Conservation (phyloP, 2,797 vertebrate genomes). For the Oophaga sylvatica region DNA sequence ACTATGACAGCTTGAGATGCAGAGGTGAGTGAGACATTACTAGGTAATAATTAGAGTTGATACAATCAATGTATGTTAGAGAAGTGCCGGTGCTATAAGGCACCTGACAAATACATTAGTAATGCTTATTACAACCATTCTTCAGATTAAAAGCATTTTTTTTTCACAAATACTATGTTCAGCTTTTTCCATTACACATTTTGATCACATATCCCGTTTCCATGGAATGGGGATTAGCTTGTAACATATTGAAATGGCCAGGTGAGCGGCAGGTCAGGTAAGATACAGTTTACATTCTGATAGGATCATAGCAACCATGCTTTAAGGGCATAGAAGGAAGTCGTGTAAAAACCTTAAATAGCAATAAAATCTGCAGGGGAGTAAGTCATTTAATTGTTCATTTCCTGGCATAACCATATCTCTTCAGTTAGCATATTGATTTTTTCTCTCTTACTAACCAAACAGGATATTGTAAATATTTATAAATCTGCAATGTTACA, state of each 20-base stretch:
- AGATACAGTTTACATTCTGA: conserved; percentile 17
- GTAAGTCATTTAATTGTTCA: conserved; percentile 18
- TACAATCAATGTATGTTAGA: not conserved
- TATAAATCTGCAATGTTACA: not conserved
- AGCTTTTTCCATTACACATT: conserved; percentile 23
- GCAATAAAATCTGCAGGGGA: conserved; percentile 20
- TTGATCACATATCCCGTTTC: conserved; percentile 17
- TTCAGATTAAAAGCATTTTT: not conserved
- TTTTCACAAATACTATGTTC: not conserved
- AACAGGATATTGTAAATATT: not conserved
- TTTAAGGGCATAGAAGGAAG: conserved; percentile 19
- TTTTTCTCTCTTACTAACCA: not conserved
- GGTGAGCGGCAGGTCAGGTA: conserved; percentile 10
- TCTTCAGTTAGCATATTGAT: not conserved
- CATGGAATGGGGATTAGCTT: conserved; percentile 10
- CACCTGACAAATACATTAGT: not conserved
- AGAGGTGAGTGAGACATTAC: not conserved
- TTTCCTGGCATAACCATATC: conserved; percentile 11
- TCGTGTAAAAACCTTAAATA: conserved; percentile 47
- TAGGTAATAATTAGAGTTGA: not conserved
- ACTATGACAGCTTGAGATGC: not conserved
- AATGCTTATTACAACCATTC: not conserved
- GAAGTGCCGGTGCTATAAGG: not conserved
- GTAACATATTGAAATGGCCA: not conserved
- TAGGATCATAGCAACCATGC: conserved; percentile 40